Evolutionary conservation across 2,888 invertebrate species (phyloP).

Genomic region (Uropetala carovei): DNA sequence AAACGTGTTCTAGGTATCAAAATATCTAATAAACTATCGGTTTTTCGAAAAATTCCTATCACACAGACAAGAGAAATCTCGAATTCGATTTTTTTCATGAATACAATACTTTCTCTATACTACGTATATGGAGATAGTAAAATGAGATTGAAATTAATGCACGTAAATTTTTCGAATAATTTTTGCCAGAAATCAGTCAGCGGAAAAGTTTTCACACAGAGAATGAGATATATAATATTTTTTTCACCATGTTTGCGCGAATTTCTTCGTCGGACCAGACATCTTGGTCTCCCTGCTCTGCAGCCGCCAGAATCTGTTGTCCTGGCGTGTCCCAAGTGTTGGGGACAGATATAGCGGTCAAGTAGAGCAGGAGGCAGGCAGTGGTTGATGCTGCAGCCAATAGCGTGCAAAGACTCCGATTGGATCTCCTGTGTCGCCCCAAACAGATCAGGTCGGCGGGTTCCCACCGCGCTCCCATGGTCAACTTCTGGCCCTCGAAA

Average conservation of each 20-base stretch:
- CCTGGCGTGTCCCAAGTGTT: slow-evolving; percentile 34
- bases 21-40: too few relatives aligned
- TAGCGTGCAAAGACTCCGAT: slow-evolving; percentile 12
- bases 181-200: too few relatives aligned
- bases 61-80: too few relatives aligned
- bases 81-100: too few relatives aligned
- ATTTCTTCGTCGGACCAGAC: slow-evolving; percentile 18
- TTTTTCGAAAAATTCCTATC: too few relatives aligned
- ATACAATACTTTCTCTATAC: too few relatives aligned
- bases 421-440: neutral
- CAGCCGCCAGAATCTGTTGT: neutral
- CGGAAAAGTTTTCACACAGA: too few relatives aligned
- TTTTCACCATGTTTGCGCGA: slow-evolving; percentile 3
- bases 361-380: slow-evolving; percentile 30
- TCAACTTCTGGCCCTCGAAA: neutral
- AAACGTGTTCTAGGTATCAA: too few relatives aligned
- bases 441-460: neutral
- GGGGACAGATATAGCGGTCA: neutral
- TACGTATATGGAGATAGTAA: too few relatives aligned
- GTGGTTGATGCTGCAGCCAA: slow-evolving; percentile 31
- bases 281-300: neutral
- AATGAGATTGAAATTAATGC: too few relatives aligned
- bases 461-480: slow-evolving; percentile 8
- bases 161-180: too few relatives aligned
- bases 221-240: neutral